Evolutionary conservation across 2,113 vertebrate genomes (phyloP).

Genomic region (Numenius arquata): DNA sequence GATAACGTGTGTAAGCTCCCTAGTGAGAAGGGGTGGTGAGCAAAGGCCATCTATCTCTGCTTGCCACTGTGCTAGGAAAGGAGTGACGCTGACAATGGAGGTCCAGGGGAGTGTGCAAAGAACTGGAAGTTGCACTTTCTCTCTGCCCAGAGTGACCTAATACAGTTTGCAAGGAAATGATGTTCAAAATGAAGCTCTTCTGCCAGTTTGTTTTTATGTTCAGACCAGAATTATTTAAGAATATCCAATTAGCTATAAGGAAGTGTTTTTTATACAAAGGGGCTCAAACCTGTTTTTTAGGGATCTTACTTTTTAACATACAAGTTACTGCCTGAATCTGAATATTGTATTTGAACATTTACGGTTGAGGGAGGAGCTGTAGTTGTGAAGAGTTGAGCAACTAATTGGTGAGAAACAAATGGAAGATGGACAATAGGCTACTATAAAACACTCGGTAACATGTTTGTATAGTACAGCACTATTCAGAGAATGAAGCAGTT

Average conservation of each 20-base stretch:
- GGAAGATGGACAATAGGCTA: background rate
- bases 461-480: background rate
- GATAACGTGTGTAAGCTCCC: rapidly evolving
- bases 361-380: background rate
- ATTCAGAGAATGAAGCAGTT: background rate
- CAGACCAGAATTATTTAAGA: background rate
- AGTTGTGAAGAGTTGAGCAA: background rate
- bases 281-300: background rate
- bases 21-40: background rate
- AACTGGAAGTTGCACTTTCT: background rate
- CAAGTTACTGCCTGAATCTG: background rate
- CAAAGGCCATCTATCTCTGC: background rate
- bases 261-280: background rate
- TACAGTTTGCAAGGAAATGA: background rate
- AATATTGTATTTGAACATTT: background rate
- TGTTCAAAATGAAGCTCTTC: background rate
- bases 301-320: background rate
- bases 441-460: background rate
- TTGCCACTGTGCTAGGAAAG: background rate
- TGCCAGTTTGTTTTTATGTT: background rate
- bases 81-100: rapidly evolving
- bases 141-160: background rate
- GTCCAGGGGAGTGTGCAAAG: background rate
- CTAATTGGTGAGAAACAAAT: background rate
- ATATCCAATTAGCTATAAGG: background rate